Base-by-base conservation (phyloP, 1,140 invertebrate genomes). In the Caerostris darwini region DNA sequence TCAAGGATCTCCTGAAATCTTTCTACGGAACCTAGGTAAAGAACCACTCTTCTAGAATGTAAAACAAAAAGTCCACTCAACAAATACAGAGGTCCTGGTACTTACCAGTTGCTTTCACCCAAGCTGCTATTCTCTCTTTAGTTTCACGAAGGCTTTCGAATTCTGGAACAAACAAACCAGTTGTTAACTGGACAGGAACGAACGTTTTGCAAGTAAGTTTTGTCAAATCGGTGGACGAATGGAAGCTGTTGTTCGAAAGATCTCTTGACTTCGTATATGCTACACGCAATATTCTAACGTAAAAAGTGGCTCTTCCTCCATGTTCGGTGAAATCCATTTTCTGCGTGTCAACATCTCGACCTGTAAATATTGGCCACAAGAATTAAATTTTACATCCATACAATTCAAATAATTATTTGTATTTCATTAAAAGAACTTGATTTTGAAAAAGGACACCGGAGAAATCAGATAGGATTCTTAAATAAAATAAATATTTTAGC, bases 281-380 rank as follows among this genome's bases (percentile, higher is more conserved):
- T 4, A 95, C 86, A 14, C 95, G 92, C 56, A 95, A 92, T 88
- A 95, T 95, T 69, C 95, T 71, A 8, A 95, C 90, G 58, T 95
- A 95, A 56, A 64, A 94, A 3, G 94, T 95, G 3, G 7, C 10
- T 81, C 93, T 54, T 50, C 81, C 92, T 4, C 95, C 95, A 86
- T 95, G 95, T 88, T 95, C 95, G 19, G 94, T 94, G 58, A 94
- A 95, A 59, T 90, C 34, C 95, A 95, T 95, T 85, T 82, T 87
- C 61, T 95, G 89, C 12, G 94, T 95, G 67, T 95, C 88, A 17
- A 92, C 61, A 50, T 85, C 88, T 12, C 53, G 83, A 12, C 82
- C 95, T 90, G 82, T n/a, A 56, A 85, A 34, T 34, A 34, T 34
- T 34, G 34, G 34, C 34, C 34, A 34, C 34, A 34, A 34, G 34